Evolutionary conservation across 2,797 vertebrate genomes (phyloP).

Genomic region (Meda fulgida): DNA sequence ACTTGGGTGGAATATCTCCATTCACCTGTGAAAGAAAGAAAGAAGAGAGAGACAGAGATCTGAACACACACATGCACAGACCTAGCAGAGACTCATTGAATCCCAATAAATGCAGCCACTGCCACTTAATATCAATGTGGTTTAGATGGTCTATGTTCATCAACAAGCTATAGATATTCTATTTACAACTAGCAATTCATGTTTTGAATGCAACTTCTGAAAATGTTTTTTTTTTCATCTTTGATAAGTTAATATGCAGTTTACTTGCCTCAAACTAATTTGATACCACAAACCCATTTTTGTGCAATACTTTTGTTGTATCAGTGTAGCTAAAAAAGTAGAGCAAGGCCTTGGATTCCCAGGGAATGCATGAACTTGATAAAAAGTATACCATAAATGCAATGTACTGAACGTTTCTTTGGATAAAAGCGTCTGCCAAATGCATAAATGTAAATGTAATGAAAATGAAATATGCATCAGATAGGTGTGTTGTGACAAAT

Average conservation of each 20-base stretch:
- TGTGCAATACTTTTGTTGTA: neutral
- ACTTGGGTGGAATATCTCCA: conserved; percentile 88
- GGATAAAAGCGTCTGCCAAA: neutral
- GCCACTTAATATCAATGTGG: neutral
- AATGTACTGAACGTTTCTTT: neutral
- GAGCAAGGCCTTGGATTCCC: neutral
- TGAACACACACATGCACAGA: neutral
- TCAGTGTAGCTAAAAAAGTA: neutral
- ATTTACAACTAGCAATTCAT: neutral
- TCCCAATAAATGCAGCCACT: neutral
- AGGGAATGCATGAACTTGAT: neutral
- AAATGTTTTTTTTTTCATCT: neutral
- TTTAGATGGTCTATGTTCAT: neutral
- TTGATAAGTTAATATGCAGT: neutral
- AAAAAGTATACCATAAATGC: neutral
- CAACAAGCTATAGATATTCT: neutral
- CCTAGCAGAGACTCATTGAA: neutral
- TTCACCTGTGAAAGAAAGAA: conserved; percentile 79
- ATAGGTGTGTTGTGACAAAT: neutral
- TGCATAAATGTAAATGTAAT: neutral
- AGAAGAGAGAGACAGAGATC: neutral
- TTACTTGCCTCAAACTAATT: neutral
- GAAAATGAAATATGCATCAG: neutral
- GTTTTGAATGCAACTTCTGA: neutral
- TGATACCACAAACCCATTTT: neutral